Evolutionary conservation across 2,797 vertebrate genomes (phyloP).

Genomic region (Parauchenoglanis ngamensis): DNA sequence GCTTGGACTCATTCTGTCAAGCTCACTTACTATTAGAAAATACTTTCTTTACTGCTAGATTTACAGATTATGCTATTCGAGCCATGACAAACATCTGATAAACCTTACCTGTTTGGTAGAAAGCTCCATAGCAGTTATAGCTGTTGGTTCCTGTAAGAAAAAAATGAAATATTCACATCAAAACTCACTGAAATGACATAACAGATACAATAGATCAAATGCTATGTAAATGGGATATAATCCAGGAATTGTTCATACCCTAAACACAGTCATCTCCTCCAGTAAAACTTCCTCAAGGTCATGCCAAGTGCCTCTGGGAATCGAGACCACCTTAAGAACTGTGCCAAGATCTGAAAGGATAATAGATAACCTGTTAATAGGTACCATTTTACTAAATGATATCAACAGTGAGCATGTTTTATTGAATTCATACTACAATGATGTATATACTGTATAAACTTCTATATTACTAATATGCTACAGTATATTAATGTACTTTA

Average conservation of each 20-base stretch:
- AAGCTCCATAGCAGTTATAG: conserved; percentile 93
- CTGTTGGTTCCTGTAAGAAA: conserved; percentile 83
- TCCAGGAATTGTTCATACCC: conserved; percentile 70
- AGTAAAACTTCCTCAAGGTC: conserved; percentile 96
- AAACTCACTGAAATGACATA: not conserved
- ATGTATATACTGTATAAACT: not conserved
- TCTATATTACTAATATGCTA: not conserved
- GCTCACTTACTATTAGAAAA: conserved; percentile 15
- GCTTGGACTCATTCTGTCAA: conserved; percentile 20
- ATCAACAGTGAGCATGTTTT: not conserved
- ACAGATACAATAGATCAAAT: not conserved
- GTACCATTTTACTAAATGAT: not conserved
- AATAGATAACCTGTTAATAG: not conserved
- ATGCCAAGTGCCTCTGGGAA: conserved; percentile 96
- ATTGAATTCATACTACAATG: not conserved
- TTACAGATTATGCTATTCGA: conserved; percentile 9
- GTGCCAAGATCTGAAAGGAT: conserved; percentile 86
- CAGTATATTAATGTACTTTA: not conserved
- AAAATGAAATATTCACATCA: conserved; percentile 7
- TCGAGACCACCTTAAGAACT: conserved; percentile 94
- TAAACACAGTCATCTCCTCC: conserved; percentile 97
- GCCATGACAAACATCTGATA: not conserved
- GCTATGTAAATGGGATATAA: not conserved
- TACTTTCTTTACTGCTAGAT: conserved; percentile 29
- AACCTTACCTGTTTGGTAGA: conserved; percentile 91